Evolutionary conservation across 2,888 invertebrate genomes (phyloP), one percentile per base, ranked within the genome.

Genomic region (Capitulum mitella): DNA sequence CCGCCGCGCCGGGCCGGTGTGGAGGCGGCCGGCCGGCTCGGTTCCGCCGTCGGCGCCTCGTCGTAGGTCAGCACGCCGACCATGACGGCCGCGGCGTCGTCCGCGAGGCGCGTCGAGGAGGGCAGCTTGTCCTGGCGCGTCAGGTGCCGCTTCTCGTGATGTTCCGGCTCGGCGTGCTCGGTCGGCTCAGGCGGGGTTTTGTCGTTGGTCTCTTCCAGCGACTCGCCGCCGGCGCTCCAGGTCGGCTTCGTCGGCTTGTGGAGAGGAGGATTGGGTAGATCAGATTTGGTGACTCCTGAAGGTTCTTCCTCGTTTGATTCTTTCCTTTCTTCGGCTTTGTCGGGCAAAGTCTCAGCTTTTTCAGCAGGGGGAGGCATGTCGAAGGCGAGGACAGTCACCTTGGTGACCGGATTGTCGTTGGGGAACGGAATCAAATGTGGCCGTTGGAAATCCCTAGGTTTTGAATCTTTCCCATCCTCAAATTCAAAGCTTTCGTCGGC

Each of bases 401-500:
- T n/a, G n/a, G n/a, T n/a, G n/a, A n/a, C n/a, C n/a, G n/a, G n/a
- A n/a, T n/a, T n/a, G n/a, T n/a, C n/a, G n/a, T n/a, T n/a, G n/a
- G n/a, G n/a, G n/a, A n/a, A n/a, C n/a, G n/a, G n/a, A n/a, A n/a
- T n/a, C n/a, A n/a, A n/a, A n/a, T n/a, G n/a, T n/a, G n/a, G n/a
- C n/a, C n/a, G n/a, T n/a, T n/a, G n/a, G n/a, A n/a, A n/a, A n/a
- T n/a, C n/a, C n/a, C n/a, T n/a, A n/a, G n/a, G n/a, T n/a, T n/a
- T n/a, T n/a, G n/a, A n/a, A n/a, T n/a, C 32, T 26, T 61, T 61
- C 3, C 32, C 61, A 14, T 61, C 29, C 61, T 1, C 19, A n/a
- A 64, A 64, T 37, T 64, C 64, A 37, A 64, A 64, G 34, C 64
- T 64, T 19, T 34, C 64, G 37, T 64, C n/a, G 16, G 64, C 64